Evolutionary conservation across 2,888 invertebrate genomes (phyloP), one percentile per base, ranked within the genome.

Genomic region (Tricholauxania praeusta): DNA sequence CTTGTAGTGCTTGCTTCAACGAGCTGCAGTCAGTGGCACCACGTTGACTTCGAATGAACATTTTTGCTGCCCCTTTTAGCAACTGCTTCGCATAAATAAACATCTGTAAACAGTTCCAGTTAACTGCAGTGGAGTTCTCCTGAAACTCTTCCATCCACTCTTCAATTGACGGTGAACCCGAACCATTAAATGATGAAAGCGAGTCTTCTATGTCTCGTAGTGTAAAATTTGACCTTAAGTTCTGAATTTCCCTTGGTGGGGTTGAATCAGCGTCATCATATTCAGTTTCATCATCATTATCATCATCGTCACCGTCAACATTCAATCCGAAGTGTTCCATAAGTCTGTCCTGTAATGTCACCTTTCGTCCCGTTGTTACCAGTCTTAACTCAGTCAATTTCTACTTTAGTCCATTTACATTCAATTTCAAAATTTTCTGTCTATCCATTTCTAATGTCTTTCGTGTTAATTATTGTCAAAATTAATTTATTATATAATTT

Each of bases 71-170:
- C 12, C 71, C 64, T 53, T 64, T 64, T 55, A 71, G 48, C 47
- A 67, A 39, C 39, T 67, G 71, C 14, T 64, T 74, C 0, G n/a
- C 57, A 59, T 74, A 73, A 39, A 74, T 68, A 8, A 62, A 77
- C 39, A 74, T 76, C n/a, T 77, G 69, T 17, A 76, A 15, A 1
- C 51, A 66, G 53, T 73, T 73, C 75, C 77, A 76, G 8, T 17
- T 10, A 3, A 74, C 77, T 2, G 72, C 65, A 2, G 32, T 32
- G 12, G 74, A 74, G 51, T 66, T 71, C 1, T 74, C 72, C 22
- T 77, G 73, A 65, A 75, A 74, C 3, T 73, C 68, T 32, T 57
- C 19, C 0, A 75, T 14, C 75, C 73, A 75, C 12, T 19, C 3
- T 2, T 51, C 63, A 32, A 75, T 53, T 1, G 48, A 57, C 0